Percentiles rank a stretch among this genome's conserved stretches.
Evolutionary conservation across 2,888 invertebrate species (phyloP).

Genomic region (Clistopyga incitator): DNA sequence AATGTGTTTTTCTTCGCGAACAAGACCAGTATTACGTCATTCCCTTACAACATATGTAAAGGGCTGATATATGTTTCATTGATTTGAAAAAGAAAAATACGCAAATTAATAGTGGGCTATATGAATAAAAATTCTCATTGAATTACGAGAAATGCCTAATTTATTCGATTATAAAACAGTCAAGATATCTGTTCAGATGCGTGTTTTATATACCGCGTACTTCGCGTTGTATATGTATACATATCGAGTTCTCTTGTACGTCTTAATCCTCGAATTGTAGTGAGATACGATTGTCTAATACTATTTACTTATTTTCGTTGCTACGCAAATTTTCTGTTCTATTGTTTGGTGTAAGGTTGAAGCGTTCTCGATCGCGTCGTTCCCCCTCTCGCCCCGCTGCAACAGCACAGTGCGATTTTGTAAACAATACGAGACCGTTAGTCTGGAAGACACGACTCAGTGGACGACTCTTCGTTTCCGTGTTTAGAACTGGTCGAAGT

Average conservation of each 20-base stretch:
- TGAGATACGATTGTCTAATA: background rate
- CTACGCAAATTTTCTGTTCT: background rate
- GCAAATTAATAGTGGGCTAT: background rate
- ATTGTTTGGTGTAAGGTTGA: too few relatives aligned
- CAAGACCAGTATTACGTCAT: constrained; percentile 26
- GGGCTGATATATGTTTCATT: constrained; percentile 22
- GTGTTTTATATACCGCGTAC: background rate
- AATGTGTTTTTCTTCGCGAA: background rate
- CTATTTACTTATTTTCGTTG: background rate
- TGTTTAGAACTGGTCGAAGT: too few relatives aligned
- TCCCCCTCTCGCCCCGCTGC: too few relatives aligned
- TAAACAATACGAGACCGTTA: too few relatives aligned
- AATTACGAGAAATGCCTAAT: constrained; percentile 1
- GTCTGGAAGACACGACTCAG: too few relatives aligned
- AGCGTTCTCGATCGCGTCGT: too few relatives aligned
- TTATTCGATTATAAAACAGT: constrained; percentile 15
- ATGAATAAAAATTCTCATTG: constrained; percentile 2
- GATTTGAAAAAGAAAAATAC: background rate
- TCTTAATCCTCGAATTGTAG: background rate
- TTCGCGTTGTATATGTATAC: constrained; percentile 7
- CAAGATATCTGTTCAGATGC: background rate
- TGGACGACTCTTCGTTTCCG: too few relatives aligned
- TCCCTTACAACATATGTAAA: constrained; percentile 51
- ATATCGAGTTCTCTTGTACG: background rate
- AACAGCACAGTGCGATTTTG: too few relatives aligned